phyloP scores from a whole-genome alignment of 2,797 vertebrate species.

The Neosilurus mollespiculum region DNA sequence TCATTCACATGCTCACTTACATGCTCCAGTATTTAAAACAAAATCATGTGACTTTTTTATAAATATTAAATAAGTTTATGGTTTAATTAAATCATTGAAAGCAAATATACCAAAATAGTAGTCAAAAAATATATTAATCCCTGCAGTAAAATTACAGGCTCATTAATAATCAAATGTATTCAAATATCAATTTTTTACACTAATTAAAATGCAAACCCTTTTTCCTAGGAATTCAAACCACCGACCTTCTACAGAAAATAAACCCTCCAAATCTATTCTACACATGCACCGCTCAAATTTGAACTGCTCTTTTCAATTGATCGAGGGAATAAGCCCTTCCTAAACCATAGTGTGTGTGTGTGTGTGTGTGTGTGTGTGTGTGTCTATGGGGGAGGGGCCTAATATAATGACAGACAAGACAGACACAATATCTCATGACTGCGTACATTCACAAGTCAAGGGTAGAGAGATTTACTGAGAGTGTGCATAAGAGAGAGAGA shows the following conservation, averaged over 20 bases:
- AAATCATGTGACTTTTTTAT: not conserved
- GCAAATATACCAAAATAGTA: not conserved
- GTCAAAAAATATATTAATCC: not conserved
- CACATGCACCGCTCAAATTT: not conserved
- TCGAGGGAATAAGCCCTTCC: not conserved
- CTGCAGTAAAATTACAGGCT: not conserved
- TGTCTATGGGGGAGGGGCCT: not conserved
- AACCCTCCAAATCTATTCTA: not conserved
- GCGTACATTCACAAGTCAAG: not conserved
- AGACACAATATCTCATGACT: not conserved
- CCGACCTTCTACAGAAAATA: constrained; percentile 3
- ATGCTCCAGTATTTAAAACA: not conserved
- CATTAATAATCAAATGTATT: not conserved
- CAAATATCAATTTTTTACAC: not conserved
- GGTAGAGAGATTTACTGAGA: not conserved
- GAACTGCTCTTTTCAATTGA: not conserved
- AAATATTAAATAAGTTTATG: not conserved
- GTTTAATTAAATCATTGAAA: too few relatives aligned
- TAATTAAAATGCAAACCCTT: not conserved
- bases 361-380: not conserved
- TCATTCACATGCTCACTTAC: not conserved
- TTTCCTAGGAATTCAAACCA: not conserved
- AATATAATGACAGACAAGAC: not conserved
- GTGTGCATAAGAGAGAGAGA: constrained; percentile 9
- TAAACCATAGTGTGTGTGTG: not conserved